Base-by-base conservation (phyloP, 2,113 vertebrate species). In the Pycnonotus jocosus region DNA sequence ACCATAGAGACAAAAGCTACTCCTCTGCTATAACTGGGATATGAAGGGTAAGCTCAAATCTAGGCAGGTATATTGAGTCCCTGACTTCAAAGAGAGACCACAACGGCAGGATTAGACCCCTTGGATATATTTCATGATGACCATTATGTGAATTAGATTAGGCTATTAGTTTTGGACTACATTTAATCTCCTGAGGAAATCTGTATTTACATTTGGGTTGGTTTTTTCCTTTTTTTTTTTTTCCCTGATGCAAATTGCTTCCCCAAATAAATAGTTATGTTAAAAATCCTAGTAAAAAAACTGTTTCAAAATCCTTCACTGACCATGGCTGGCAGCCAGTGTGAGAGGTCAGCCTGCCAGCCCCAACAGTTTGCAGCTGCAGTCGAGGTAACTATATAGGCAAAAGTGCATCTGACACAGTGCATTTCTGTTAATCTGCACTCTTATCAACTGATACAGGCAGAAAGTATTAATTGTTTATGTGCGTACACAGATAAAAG, bases 141-240 rank as follows among this genome's bases (percentile, higher is more conserved):
- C 79, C 53, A 69, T 90, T 92, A 94, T 48, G 56, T 89, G 91
- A 91, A 96, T 97, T 85, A 95, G 47, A 87, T 86, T 62, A 93
- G 51, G 37, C 76, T 92, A 91, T 96, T 96, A 93, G 84, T 90
- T 94, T 92, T 92, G 86, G 86, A 93, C 89, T 91, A 81, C 30
- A 95, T 97, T 92, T 94, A 85, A 68, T 93, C 88, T 93, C 61
- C 69, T 73, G 76, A 40, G 92, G 56, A 91, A 91, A 95, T 80
- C 53, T 74, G 31, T 94, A 86, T 95, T 95, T 96, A 93, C 82
- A 88, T 88, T 89, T 82, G 72, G 35, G 19, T 77, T 56, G 23
- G 4, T 56, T 85, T 62, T 70, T 51, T 70, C 28, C 62, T 11
- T 35, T 30, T 48, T 76, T 64, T 76, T 76, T 56, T 38, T 81